These are phyloP conservation scores for Limenitis camilla DNA, from an alignment of 2,888 invertebrate species.

Conservation along the genomic window DNA sequence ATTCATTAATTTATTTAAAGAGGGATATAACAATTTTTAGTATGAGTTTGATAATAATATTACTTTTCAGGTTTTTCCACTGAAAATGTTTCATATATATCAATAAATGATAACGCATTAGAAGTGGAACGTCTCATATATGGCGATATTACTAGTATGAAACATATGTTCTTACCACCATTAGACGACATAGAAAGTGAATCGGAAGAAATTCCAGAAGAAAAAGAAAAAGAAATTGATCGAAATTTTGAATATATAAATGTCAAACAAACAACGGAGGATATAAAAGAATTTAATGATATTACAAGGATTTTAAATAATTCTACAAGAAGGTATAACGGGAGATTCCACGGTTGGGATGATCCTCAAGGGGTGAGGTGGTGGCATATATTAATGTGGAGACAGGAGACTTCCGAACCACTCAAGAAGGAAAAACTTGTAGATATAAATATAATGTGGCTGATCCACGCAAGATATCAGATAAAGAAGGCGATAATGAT, in stretches of 20 bases:
- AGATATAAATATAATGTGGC: slow-evolving; percentile 26
- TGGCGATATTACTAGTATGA: slow-evolving; percentile 24
- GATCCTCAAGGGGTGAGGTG: slow-evolving; percentile 15
- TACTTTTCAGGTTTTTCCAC: slow-evolving; percentile 3
- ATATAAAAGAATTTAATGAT: slow-evolving; percentile 24
- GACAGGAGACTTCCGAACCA: background rate
- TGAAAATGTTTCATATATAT: background rate
- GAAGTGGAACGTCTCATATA: slow-evolving; percentile 18
- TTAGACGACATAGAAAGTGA: slow-evolving; percentile 2
- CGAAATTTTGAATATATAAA: slow-evolving; percentile 9
- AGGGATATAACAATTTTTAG: background rate
- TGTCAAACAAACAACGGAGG: background rate
- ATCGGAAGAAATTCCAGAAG: slow-evolving; percentile 2
- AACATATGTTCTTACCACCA: slow-evolving; percentile 22
- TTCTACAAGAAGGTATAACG: slow-evolving; percentile 10
- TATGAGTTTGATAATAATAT: background rate
- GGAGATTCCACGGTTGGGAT: slow-evolving; percentile 4
- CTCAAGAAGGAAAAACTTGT: slow-evolving; percentile 10
- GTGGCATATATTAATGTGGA: background rate
- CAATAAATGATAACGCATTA: slow-evolving; percentile 19
- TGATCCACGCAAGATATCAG: slow-evolving; percentile 36
- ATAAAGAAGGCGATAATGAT: slow-evolving; percentile 30
- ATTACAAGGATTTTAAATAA: slow-evolving; percentile 18
- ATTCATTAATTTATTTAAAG: background rate
- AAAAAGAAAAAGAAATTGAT: background rate